Evolutionary conservation across 2,888 invertebrate species (phyloP).

Genomic region (Lampropteryx suffumata): DNA sequence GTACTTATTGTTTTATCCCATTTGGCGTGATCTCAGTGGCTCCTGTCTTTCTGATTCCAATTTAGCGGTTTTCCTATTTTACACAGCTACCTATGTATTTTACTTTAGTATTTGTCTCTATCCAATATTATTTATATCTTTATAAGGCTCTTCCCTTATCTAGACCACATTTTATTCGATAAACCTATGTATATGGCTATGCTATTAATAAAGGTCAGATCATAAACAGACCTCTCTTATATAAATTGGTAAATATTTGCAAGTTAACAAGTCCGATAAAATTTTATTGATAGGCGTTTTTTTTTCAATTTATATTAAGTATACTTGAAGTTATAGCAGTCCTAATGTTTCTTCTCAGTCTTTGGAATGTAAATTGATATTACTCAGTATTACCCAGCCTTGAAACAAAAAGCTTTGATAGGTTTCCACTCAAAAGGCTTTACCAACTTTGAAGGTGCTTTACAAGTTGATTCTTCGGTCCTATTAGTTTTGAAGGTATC

Average conservation of each 20-base stretch:
- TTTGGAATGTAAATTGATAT: slow-evolving; percentile 31
- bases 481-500: slow-evolving; percentile 5
- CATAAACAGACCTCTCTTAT: too few relatives aligned
- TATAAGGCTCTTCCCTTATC: too few relatives aligned
- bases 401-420: slow-evolving; percentile 10
- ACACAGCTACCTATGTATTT: too few relatives aligned
- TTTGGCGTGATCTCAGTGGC: slow-evolving; percentile 3
- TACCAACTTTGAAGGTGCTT: slow-evolving; percentile 9
- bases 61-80: slow-evolving; percentile 8
- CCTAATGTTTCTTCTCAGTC: slow-evolving; percentile 11
- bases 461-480: slow-evolving; percentile 8
- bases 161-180: too few relatives aligned
- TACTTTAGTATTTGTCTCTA: too few relatives aligned
- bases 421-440: slow-evolving; percentile 14
- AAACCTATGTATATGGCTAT: too few relatives aligned
- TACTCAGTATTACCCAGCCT: slow-evolving; percentile 9
- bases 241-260: too few relatives aligned
- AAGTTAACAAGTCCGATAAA: background rate
- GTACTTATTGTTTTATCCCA: slow-evolving; percentile 9
- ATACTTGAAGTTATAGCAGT: slow-evolving; percentile 2
- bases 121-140: too few relatives aligned
- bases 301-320: slow-evolving; percentile 4
- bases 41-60: slow-evolving; percentile 4
- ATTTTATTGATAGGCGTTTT: background rate
- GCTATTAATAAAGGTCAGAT: too few relatives aligned